Evolutionary conservation across 2,888 invertebrate species (phyloP).

Genomic region (Nipponacmea schrenckii): DNA sequence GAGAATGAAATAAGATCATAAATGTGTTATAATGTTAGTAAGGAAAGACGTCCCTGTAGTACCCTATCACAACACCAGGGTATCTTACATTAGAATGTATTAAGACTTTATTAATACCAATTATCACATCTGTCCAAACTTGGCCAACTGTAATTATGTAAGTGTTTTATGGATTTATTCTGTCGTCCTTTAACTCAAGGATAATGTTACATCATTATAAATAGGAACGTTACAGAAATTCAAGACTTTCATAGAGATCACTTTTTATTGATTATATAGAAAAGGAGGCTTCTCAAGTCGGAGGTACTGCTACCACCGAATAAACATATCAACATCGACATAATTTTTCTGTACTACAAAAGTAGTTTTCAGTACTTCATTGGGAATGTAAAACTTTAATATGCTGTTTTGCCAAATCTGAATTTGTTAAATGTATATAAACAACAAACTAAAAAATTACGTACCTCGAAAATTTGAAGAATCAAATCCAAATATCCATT

Average conservation of each 20-base stretch:
- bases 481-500: no score
- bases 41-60: neutral
- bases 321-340: conserved; percentile 12
- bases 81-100: neutral
- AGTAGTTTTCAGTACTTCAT: no score
- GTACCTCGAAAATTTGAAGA: no score
- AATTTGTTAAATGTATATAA: no score
- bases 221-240: no score
- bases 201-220: no score
- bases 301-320: neutral
- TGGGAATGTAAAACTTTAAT: no score
- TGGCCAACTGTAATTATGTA: neutral
- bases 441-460: no score
- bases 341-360: no score
- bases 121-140: conserved; percentile 6
- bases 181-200: no score
- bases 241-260: no score
- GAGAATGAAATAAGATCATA: neutral
- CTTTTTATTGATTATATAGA: neutral
- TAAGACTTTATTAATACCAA: neutral
- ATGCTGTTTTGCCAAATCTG: no score
- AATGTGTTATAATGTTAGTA: conserved; percentile 3
- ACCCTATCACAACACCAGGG: neutral
- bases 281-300: neutral
- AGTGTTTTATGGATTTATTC: neutral